A percentile compares a stretch with the other conserved stretches of the same genome.
Evolutionary conservation across 2,113 vertebrate genomes (phyloP).

Genomic region (Dinomys branickii): DNA sequence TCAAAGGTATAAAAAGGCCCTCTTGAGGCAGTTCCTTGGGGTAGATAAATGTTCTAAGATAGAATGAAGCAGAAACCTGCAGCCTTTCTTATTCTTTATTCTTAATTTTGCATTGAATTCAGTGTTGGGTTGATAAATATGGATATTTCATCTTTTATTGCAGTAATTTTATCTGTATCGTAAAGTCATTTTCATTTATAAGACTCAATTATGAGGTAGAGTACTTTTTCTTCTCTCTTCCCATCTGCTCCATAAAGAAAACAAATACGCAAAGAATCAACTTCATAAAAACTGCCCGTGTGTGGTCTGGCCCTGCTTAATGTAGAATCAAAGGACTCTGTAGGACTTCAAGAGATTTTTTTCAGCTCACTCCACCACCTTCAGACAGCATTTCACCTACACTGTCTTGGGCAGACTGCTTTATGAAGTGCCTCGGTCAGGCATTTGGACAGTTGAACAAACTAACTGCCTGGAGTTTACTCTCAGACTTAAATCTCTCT

Average conservation of each 20-base stretch:
- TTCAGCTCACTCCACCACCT: slow-evolving; percentile 44
- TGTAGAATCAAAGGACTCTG: slow-evolving; percentile 44
- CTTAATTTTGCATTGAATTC: slow-evolving; percentile 51
- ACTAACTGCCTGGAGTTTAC: slow-evolving; percentile 17
- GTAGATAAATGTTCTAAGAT: slow-evolving; percentile 54
- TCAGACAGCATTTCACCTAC: slow-evolving; percentile 59
- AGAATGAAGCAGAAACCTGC: slow-evolving; percentile 11
- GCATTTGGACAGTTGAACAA: not conserved
- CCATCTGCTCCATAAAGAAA: slow-evolving; percentile 75
- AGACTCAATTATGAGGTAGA: slow-evolving; percentile 59
- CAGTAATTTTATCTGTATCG: slow-evolving; percentile 64
- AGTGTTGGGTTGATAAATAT: slow-evolving; percentile 45
- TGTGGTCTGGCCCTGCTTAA: slow-evolving; percentile 73
- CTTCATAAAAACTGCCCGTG: slow-evolving; percentile 75
- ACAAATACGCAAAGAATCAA: slow-evolving; percentile 69
- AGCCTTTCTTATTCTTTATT: slow-evolving; percentile 38
- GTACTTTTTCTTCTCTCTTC: slow-evolving; percentile 63
- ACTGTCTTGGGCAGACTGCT: not conserved
- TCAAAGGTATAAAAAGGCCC: not conserved
- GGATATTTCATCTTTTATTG: slow-evolving; percentile 60
- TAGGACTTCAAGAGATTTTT: slow-evolving; percentile 52
- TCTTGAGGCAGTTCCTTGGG: not conserved
- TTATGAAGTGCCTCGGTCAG: slow-evolving; percentile 53
- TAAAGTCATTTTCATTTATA: slow-evolving; percentile 68
- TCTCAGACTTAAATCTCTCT: slow-evolving; percentile 29